Percentiles rank a stretch among this genome's conserved stretches.
Evolutionary conservation across 2,113 vertebrate genomes (phyloP).

Genomic region (Lathamus discolor): DNA sequence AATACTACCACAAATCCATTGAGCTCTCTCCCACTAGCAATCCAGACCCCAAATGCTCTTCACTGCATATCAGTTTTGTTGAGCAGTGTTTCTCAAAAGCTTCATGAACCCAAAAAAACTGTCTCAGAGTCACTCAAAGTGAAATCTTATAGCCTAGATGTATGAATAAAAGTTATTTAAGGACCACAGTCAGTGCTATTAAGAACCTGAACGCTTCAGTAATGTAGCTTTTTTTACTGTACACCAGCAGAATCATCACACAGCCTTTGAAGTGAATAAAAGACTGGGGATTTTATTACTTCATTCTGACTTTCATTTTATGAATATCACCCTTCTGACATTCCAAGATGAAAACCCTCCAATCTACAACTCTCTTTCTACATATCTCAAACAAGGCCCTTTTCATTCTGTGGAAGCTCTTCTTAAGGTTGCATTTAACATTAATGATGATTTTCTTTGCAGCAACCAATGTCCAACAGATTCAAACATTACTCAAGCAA

Average conservation of each 20-base stretch:
- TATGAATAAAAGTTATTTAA: neutral
- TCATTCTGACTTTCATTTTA: neutral
- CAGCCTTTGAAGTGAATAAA: neutral
- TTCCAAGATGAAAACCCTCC: neutral
- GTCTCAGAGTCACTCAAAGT: neutral
- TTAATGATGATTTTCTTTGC: neutral
- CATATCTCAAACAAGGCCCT: neutral
- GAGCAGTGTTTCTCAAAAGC: neutral
- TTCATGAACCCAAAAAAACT: neutral
- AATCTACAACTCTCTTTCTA: neutral
- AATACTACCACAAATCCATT: neutral
- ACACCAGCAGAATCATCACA: neutral
- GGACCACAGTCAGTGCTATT: neutral
- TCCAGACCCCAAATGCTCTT: neutral
- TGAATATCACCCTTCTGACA: neutral
- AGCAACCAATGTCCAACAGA: neutral
- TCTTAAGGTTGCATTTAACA: neutral
- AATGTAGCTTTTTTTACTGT: neutral
- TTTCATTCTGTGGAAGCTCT: neutral
- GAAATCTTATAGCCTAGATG: neutral
- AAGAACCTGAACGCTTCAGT: neutral
- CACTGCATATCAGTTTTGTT: neutral
- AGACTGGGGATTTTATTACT: neutral
- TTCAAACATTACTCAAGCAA: neutral
- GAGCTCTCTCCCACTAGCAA: neutral